A percentile compares a stretch with the other conserved stretches of the same genome.
Conservation (phyloP, 2,113 vertebrate species). For the Nestor notabilis region DNA sequence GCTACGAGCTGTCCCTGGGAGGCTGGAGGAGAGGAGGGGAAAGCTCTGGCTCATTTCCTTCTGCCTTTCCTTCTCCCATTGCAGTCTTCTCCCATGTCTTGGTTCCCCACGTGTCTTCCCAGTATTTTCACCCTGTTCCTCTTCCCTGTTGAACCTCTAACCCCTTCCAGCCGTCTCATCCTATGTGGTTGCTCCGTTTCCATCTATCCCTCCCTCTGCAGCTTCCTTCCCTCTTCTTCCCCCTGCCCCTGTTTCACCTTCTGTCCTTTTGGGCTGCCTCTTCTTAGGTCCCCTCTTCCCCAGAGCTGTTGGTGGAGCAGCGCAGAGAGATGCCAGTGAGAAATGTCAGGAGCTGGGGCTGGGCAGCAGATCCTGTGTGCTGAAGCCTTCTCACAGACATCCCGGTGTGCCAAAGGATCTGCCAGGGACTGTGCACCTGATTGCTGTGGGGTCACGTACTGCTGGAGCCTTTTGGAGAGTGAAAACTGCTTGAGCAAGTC, state of each 20-base stretch:
- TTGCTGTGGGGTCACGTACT: fast-evolving
- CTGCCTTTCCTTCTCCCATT: neutral
- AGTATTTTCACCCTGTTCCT: neutral
- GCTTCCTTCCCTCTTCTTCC: neutral
- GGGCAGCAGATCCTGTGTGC: neutral
- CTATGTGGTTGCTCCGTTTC: neutral
- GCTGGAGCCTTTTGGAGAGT: fast-evolving
- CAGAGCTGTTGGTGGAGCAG: neutral
- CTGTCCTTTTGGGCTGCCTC: neutral
- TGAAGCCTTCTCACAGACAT: neutral
- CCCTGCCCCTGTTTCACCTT: neutral
- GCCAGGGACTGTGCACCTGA: neutral
- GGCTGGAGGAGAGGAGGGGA: neutral
- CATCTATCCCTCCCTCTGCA: fast-evolving
- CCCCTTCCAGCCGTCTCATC: neutral
- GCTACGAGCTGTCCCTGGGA: neutral
- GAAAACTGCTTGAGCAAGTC: too few relatives aligned
- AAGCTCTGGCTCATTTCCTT: too few relatives aligned
- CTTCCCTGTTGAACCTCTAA: neutral
- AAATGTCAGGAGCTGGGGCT: fast-evolving
- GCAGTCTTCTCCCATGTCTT: neutral
- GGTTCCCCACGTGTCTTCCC: neutral
- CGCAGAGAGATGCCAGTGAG: neutral
- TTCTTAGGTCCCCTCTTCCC: too few relatives aligned
- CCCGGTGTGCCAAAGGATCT: fast-evolving